Conservation (phyloP, 2,113 vertebrate genomes). For the Hylia prasina region DNA sequence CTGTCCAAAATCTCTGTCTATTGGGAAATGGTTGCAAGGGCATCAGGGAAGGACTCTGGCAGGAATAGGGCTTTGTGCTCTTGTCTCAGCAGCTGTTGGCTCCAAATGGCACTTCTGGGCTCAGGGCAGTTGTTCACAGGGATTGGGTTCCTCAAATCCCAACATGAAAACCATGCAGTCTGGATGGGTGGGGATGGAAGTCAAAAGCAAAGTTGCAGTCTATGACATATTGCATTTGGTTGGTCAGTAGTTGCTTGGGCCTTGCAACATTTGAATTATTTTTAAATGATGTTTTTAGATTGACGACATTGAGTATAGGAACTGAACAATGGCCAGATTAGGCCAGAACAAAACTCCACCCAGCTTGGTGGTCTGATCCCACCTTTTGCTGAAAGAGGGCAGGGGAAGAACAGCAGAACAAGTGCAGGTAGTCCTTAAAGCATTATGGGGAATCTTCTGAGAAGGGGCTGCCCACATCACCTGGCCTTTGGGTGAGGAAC, state of each 20-base stretch:
- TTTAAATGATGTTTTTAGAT: neutral
- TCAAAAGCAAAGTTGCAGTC: neutral
- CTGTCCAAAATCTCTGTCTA: neutral
- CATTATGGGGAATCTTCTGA: neutral
- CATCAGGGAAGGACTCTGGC: neutral
- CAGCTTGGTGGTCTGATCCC: rapidly evolving
- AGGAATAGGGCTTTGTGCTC: neutral
- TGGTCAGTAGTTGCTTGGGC: neutral
- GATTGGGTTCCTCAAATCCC: neutral
- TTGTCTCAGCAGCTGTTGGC: neutral
- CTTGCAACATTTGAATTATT: neutral
- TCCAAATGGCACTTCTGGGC: neutral
- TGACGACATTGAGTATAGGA: neutral
- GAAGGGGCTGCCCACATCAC: neutral
- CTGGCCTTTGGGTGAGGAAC: neutral
- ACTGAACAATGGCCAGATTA: neutral
- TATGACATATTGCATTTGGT: neutral
- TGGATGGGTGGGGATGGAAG: neutral
- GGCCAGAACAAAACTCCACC: neutral
- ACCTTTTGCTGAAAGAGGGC: neutral
- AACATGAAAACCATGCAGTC: neutral
- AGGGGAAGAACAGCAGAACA: neutral
- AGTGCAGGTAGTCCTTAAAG: rapidly evolving
- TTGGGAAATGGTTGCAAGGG: neutral
- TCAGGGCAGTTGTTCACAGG: neutral